Conservation (phyloP, 2,797 vertebrate genomes). For the Microctenopoma lineatum region DNA sequence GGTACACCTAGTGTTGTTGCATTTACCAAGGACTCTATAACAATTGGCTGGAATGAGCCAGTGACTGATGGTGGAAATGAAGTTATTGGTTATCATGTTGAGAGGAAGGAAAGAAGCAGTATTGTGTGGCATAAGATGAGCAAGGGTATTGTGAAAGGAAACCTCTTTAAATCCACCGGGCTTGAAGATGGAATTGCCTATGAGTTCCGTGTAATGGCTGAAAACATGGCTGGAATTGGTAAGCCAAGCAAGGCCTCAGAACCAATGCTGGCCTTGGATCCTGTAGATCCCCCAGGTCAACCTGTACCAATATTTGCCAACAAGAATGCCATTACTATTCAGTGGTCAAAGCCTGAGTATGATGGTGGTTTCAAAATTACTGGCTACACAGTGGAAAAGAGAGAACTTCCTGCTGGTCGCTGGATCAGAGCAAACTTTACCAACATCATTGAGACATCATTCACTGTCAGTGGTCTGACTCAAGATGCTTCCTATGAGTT, state of each 20-base stretch:
- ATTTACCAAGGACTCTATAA: conserved; percentile 95
- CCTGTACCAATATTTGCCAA: conserved; percentile 91
- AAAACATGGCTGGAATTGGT: conserved; percentile 97
- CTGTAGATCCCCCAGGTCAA: conserved; percentile 96
- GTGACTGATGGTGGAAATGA: conserved; percentile 96
- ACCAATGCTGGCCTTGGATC: conserved; percentile 92
- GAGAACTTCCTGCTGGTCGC: conserved; percentile 91
- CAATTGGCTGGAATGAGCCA: conserved; percentile 97
- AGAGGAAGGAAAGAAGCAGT: conserved; percentile 96
- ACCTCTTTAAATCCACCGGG: conserved; percentile 93
- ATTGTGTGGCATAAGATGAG: conserved; percentile 95
- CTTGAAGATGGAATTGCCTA: conserved; percentile 95
- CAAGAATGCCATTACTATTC: conserved; percentile 92
- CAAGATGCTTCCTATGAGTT: conserved; percentile 95
- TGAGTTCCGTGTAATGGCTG: conserved; percentile 96
- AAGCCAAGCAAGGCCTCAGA: conserved; percentile 98
- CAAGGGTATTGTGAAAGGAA: conserved; percentile 90
- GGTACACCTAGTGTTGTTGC: conserved; percentile 93
- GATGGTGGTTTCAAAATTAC: conserved; percentile 99
- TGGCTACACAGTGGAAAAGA: conserved; percentile 96
- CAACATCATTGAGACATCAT: conserved; percentile 95
- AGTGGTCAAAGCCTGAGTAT: conserved; percentile 97
- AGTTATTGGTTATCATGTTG: conserved; percentile 95
- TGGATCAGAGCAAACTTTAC: conserved; percentile 98
- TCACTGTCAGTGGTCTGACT: conserved; percentile 95